phyloP scores from a whole-genome alignment of 2,113 vertebrate species.

The Scomber scombrus region DNA sequence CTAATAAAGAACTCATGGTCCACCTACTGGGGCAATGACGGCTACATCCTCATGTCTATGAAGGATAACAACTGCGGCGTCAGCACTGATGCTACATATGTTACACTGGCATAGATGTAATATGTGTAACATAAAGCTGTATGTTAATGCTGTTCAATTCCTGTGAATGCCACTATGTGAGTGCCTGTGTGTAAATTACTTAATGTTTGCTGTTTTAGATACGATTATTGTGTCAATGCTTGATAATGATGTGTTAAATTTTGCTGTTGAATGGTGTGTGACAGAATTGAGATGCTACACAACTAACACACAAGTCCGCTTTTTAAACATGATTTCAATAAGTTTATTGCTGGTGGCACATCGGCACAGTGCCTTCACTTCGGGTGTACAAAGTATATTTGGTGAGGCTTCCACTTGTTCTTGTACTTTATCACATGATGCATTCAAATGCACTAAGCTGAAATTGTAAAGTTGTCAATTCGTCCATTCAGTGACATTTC shows the following conservation, averaged over 20 bases:
- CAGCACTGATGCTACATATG: slow-evolving; percentile 87
- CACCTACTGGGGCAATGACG: slow-evolving; percentile 88
- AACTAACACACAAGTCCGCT: neutral
- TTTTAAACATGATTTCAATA: neutral
- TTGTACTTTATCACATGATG: slow-evolving; percentile 1
- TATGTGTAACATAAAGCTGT: too few relatives aligned
- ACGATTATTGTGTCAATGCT: neutral
- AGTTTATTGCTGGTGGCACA: slow-evolving; percentile 49
- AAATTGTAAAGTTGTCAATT: slow-evolving; percentile 1
- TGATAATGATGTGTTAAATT: neutral
- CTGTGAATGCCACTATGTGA: slow-evolving; percentile 35
- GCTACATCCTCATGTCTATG: slow-evolving; percentile 91
- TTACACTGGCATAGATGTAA: slow-evolving; percentile 83
- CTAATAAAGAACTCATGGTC: slow-evolving; percentile 92
- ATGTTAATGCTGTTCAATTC: neutral
- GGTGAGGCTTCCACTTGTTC: slow-evolving; percentile 2
- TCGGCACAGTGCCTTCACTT: slow-evolving; percentile 33
- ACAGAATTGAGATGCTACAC: neutral
- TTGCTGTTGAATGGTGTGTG: neutral
- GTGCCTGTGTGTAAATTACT: slow-evolving; percentile 23
- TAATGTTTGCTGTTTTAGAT: neutral
- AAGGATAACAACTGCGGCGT: slow-evolving; percentile 91
- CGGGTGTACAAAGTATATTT: slow-evolving; percentile 2
- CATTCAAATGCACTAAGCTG: slow-evolving; percentile 9
- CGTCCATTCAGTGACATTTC: neutral